Conservation (phyloP, 1,140 invertebrate genomes). For the Temnothorax curvispinosus region DNA sequence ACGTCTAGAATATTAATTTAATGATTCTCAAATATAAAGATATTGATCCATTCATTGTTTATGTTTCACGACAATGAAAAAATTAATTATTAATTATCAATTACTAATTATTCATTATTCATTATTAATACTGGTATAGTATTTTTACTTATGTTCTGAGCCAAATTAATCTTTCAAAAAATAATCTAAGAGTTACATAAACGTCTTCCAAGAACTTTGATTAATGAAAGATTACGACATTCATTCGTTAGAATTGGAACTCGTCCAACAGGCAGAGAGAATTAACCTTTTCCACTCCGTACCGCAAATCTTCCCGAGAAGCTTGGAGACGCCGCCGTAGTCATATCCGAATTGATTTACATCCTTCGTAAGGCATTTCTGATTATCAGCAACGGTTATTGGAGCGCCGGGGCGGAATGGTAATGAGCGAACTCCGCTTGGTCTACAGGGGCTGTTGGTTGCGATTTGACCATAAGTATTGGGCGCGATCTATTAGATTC, state of each 20-base stretch:
- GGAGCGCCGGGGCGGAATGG: constrained; percentile 62
- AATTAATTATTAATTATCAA: not conserved
- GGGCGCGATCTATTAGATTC: constrained; percentile 74
- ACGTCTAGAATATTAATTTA: not conserved
- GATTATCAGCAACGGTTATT: constrained; percentile 71
- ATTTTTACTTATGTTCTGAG: not conserved
- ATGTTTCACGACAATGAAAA: not conserved
- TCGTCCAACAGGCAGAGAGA: not conserved
- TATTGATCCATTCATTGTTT: not conserved
- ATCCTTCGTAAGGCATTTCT: constrained; percentile 56
- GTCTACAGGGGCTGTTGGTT: constrained; percentile 52
- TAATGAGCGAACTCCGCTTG: constrained; percentile 60
- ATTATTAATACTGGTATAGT: not conserved
- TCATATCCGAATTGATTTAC: constrained; percentile 59
- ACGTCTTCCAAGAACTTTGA: not conserved
- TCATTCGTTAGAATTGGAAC: not conserved
- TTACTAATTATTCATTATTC: no score
- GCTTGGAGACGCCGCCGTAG: not conserved
- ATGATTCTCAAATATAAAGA: not conserved
- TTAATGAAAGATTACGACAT: not conserved
- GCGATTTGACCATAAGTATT: constrained; percentile 76
- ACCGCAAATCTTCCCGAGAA: not conserved
- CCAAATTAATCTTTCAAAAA: not conserved
- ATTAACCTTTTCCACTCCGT: not conserved
- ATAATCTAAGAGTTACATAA: not conserved